Base-by-base conservation (phyloP, 2,113 vertebrate species). In the Antennarius striatus region DNA sequence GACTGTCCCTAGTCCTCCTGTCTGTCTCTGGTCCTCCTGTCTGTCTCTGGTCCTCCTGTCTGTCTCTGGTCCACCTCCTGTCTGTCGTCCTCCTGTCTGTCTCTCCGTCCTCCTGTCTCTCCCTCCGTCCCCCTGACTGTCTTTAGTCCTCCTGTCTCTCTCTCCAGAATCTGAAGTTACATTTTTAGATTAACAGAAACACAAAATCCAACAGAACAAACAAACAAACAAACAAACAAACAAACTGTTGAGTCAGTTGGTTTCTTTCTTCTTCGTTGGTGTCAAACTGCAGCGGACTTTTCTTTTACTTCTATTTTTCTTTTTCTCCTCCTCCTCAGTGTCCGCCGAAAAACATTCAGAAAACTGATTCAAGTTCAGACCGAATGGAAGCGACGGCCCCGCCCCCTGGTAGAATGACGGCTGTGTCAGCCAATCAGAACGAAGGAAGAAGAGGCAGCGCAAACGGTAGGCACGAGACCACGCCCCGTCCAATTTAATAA, bases 261-360 rank as follows among this genome's bases (percentile, higher is more conserved):
- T 50, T 22, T 10, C 2, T 15, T 54, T 52, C 15, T 40, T 30
- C 15, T 56, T 11, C 13, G 5, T 47, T 47, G n/a, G 2, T 13
- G 40, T 9, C 15, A 10, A n/a, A 3, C 29, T 49, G 58, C 6
- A 16, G n/a, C n/a, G 13, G 2, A 14, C 7, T 28, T 62, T 5
- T 12, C 28, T 15, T 32, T 54, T 6, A 47, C 28, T 17, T 39
- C 6, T 14, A 6, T 14, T 36, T 39, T 46, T 68, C 6, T 50
- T 40, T 14, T 36, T 59, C 53, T 45, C 6, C 16, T 51, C 49
- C 49, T 17, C 15, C 49, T 17, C 49, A 51, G n/a, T 6, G 7
- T 51, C 4, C 28, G 32, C 42, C 17, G 45, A 68, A 80, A 55
- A 75, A 59, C 71, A 43, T 29, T 36, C 32, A 36, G 4, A 54